Evolutionary conservation across 2,888 invertebrate genomes (phyloP).

Genomic region (Phyto melanocephala): DNA sequence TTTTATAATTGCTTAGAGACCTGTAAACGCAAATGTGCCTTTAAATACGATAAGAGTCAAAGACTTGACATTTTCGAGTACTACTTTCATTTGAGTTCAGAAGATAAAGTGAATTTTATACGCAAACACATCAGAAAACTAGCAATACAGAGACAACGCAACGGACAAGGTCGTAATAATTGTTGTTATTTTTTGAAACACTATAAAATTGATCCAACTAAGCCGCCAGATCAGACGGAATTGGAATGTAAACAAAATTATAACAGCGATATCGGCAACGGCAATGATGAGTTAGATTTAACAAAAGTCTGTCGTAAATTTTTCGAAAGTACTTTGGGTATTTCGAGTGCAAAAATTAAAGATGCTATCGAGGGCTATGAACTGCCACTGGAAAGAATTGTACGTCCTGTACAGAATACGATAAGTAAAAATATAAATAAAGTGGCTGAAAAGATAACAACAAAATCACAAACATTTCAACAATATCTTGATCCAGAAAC

Average conservation of each 20-base stretch:
- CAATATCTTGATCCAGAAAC: slow-evolving; percentile 18
- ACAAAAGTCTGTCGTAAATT: slow-evolving; percentile 56
- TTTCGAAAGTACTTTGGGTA: slow-evolving; percentile 21
- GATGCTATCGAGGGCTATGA: slow-evolving; percentile 2
- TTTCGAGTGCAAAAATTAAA: not conserved
- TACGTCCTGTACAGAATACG: not conserved
- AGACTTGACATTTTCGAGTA: slow-evolving; percentile 44
- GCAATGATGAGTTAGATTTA: not conserved
- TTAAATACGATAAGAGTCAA: slow-evolving; percentile 45
- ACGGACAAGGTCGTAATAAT: not conserved
- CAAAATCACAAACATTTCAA: not conserved
- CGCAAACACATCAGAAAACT: slow-evolving; percentile 30
- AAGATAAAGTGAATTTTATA: slow-evolving; percentile 42
- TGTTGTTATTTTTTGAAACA: slow-evolving; percentile 14
- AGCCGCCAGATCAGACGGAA: not conserved
- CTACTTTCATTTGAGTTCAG: slow-evolving; percentile 23
- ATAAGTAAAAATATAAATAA: not conserved
- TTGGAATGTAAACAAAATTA: no score
- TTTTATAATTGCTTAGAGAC: no score
- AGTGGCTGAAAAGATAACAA: not conserved
- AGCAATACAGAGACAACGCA: not conserved
- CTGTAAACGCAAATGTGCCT: slow-evolving; percentile 21
- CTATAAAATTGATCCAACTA: not conserved
- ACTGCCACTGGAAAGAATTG: no score
- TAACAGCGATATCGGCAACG: no score